These are phyloP conservation scores for Aricia artaxerxes DNA, from an alignment of 2,888 invertebrate genomes.

Conservation along the genomic window DNA sequence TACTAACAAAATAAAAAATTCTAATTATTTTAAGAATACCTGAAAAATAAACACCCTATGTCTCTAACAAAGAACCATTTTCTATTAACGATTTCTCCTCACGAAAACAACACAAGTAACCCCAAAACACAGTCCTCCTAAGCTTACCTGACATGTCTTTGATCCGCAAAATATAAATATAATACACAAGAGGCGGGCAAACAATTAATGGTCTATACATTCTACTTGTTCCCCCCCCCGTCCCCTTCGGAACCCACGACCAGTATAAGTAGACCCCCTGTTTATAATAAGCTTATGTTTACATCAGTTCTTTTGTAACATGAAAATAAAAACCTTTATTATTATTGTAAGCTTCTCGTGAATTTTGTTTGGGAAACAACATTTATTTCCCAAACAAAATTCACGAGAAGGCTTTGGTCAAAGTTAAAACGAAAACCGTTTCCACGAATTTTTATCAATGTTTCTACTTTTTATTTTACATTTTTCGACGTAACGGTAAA, in stretches of 20 bases:
- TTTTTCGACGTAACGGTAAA: background rate
- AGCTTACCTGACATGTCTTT: slow-evolving; percentile 61
- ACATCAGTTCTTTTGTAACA: slow-evolving; percentile 20
- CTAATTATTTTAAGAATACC: no score
- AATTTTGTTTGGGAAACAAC: background rate
- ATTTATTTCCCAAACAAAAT: no score
- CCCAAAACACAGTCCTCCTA: slow-evolving; percentile 48
- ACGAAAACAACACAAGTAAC: slow-evolving; percentile 37
- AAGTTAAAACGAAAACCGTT: background rate
- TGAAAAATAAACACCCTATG: background rate
- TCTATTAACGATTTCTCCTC: background rate
- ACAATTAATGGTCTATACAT: slow-evolving; percentile 55
- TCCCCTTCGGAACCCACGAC: background rate
- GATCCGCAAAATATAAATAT: slow-evolving; percentile 54
- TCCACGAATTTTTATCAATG: background rate
- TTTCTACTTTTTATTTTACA: background rate
- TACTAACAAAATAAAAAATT: no score
- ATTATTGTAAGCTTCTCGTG: slow-evolving; percentile 26
- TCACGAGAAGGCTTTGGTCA: background rate
- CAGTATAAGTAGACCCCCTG: slow-evolving; percentile 31
- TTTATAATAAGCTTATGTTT: slow-evolving; percentile 24
- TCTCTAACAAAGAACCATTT: background rate
- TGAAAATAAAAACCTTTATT: background rate
- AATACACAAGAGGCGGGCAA: slow-evolving; percentile 49
- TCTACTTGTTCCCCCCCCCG: slow-evolving; percentile 36